Percentiles rank a stretch among this genome's conserved stretches.
phyloP scores from a whole-genome alignment of 1,140 invertebrate genomes.

The Nasonia longicornis region DNA sequence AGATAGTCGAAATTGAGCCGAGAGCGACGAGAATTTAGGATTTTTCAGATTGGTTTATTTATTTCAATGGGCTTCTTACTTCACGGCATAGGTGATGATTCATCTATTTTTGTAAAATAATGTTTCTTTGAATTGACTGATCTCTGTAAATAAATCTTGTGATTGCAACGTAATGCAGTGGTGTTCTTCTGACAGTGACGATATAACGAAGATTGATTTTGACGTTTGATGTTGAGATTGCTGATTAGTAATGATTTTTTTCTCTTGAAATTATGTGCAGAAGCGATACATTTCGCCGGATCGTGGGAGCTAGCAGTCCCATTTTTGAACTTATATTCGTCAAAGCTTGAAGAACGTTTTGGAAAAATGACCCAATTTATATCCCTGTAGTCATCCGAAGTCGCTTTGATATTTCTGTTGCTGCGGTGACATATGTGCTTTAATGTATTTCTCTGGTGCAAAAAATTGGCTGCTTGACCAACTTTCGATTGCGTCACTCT shows the following conservation, averaged over 20 bases:
- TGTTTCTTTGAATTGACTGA: slow-evolving; percentile 4
- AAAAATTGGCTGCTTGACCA: slow-evolving; percentile 29
- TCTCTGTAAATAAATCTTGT: slow-evolving; percentile 38
- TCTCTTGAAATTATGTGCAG: slow-evolving; percentile 16
- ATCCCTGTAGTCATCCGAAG: slow-evolving; percentile 10
- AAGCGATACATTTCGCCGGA: neutral
- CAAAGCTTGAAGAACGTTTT: slow-evolving; percentile 28
- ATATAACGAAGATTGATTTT: neutral
- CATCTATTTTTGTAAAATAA: slow-evolving; percentile 3
- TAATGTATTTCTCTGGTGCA: neutral
- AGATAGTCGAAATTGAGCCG: slow-evolving; percentile 18
- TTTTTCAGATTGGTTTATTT: neutral
- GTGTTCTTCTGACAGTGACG: slow-evolving; percentile 11
- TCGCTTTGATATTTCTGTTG: neutral
- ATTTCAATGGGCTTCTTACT: slow-evolving; percentile 10
- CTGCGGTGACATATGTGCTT: neutral
- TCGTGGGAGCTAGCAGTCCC: neutral
- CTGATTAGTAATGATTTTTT: neutral
- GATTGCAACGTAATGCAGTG: slow-evolving; percentile 20
- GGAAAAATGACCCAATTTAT: neutral
- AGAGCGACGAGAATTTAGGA: slow-evolving; percentile 38
- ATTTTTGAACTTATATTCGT: neutral
- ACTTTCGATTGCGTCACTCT: slow-evolving; percentile 1
- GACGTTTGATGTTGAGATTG: neutral
- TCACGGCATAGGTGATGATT: slow-evolving; percentile 8